phyloP scores from a whole-genome alignment of 2,113 vertebrate genomes.

The Heterotilapia buettikoferi region DNA sequence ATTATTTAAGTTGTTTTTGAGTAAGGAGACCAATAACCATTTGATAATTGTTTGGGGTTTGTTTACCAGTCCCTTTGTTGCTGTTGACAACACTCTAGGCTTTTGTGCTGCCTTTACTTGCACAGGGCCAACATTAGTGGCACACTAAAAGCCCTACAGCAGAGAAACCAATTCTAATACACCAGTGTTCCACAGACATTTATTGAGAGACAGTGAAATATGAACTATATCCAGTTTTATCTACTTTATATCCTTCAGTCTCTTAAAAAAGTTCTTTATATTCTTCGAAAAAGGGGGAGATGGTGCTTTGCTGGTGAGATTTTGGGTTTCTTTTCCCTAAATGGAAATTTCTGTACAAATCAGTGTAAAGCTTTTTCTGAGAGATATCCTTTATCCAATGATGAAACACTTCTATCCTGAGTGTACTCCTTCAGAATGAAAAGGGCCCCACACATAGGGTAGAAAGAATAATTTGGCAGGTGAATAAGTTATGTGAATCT shows the following conservation, averaged over 20 bases:
- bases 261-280: not conserved
- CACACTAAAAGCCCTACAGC: not conserved
- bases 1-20: not conserved
- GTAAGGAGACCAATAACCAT: not conserved
- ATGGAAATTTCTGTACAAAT: not conserved
- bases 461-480: fast-evolving
- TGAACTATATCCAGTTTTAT: not conserved
- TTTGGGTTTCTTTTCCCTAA: not conserved
- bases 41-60: slow-evolving; percentile 23
- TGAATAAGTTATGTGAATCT: not conserved
- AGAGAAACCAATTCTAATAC: not conserved
- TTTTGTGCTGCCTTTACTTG: not conserved
- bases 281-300: not conserved
- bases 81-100: not conserved
- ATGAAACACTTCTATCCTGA: not conserved
- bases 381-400: not conserved
- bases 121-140: not conserved
- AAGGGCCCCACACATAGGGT: fast-evolving
- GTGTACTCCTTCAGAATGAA: fast-evolving
- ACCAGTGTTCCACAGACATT: fast-evolving
- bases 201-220: not conserved
- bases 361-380: not conserved
- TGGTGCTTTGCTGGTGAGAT: not conserved
- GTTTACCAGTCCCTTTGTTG: not conserved
- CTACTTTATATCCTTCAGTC: not conserved